A percentile compares a stretch with the other conserved stretches of the same genome.
These are phyloP conservation scores for Proteles cristata DNA, from an alignment of 2,113 vertebrate species.

Conservation along the genomic window DNA sequence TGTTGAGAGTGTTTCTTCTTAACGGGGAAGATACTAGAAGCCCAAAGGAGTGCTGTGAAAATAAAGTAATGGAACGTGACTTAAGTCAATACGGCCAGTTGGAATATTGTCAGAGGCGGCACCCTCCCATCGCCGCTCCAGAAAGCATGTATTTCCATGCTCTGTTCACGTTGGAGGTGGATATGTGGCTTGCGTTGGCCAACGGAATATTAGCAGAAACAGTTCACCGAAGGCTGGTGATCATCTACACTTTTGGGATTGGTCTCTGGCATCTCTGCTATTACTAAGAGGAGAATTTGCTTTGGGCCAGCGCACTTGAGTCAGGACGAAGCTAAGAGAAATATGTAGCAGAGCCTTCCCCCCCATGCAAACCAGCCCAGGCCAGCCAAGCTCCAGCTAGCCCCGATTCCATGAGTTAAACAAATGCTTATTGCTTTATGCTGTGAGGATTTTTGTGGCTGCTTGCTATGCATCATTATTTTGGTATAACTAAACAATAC, in stretches of 20 bases:
- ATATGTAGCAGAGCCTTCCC: too few species aligned
- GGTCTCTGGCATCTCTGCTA: not conserved
- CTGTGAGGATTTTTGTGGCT: not conserved
- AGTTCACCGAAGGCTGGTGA: not conserved
- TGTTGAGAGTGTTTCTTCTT: not conserved
- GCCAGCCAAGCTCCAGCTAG: not conserved
- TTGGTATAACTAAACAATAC: not conserved
- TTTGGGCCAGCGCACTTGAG: not conserved
- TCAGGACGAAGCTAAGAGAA: not conserved
- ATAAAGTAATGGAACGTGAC: not conserved
- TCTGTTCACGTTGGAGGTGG: not conserved
- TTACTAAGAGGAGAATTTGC: not conserved
- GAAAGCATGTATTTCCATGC: fast-evolving
- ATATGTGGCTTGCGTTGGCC: not conserved
- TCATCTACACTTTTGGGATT: not conserved
- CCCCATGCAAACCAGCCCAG: not conserved
- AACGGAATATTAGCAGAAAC: not conserved
- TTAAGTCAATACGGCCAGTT: too few species aligned
- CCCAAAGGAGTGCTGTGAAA: not conserved
- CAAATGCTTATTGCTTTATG: not conserved
- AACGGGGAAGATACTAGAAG: not conserved
- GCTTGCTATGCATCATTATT: not conserved
- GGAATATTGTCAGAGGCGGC: not conserved
- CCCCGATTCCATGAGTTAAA: not conserved
- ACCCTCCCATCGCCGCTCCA: not conserved